Percentiles rank a stretch among this genome's conserved stretches.
Conservation (phyloP, 2,113 vertebrate species). For the Onychostoma macrolepis region DNA sequence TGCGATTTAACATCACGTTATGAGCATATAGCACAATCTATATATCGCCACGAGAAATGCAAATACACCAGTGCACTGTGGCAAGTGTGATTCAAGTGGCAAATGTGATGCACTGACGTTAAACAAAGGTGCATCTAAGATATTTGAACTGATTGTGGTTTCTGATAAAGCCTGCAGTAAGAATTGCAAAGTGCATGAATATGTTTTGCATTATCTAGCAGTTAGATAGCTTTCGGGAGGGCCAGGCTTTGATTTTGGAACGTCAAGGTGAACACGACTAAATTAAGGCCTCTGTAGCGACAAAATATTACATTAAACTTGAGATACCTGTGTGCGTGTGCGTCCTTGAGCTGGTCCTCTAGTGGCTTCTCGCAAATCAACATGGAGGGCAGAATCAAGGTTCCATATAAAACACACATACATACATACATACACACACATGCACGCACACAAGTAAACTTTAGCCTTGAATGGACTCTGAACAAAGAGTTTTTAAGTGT, state of each 20-base stretch:
- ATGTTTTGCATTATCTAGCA: slow-evolving; percentile 35
- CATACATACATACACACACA: neutral
- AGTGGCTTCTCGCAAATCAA: slow-evolving; percentile 52
- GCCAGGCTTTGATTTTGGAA: neutral
- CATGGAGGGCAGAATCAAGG: slow-evolving; percentile 35
- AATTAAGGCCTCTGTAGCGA: slow-evolving; percentile 13
- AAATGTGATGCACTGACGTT: neutral
- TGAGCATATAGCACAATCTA: neutral
- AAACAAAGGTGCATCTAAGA: slow-evolving; percentile 39
- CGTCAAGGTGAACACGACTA: slow-evolving; percentile 2
- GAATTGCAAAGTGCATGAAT: slow-evolving; percentile 36
- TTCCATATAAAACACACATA: slow-evolving; percentile 43
- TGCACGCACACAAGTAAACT: slow-evolving; percentile 31
- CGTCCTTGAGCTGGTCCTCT: slow-evolving; percentile 47
- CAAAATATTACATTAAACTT: slow-evolving; percentile 40
- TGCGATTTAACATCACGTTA: neutral
- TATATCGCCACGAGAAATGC: neutral
- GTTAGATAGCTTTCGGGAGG: neutral
- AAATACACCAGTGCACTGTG: slow-evolving; percentile 2
- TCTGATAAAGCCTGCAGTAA: slow-evolving; percentile 46
- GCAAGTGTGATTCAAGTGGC: neutral
- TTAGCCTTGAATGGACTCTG: slow-evolving; percentile 50
- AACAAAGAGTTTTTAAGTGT: slow-evolving; percentile 34
- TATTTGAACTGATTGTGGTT: slow-evolving; percentile 53
- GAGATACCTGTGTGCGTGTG: slow-evolving; percentile 23